These are phyloP conservation scores for Acanthosepion pharaonis DNA, from an alignment of 2,888 invertebrate species.

Conservation along the genomic window DNA sequence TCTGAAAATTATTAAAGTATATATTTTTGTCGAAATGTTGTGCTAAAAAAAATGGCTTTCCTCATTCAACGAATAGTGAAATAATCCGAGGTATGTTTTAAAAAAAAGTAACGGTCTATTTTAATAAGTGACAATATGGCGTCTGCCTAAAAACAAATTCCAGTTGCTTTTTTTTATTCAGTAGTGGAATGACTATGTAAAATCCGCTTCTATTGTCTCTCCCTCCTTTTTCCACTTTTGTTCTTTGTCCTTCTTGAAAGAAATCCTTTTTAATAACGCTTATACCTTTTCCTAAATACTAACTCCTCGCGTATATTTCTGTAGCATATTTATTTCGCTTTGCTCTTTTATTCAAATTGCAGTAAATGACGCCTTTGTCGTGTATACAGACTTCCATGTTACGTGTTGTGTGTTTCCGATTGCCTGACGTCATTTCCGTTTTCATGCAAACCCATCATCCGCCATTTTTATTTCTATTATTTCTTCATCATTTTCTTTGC, in stretches of 20 bases:
- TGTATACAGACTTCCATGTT: not conserved
- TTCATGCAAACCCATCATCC: not conserved
- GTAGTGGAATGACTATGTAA: not conserved
- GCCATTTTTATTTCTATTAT: not conserved
- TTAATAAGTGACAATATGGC: too few species aligned
- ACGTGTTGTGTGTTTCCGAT: not conserved
- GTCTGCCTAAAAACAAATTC: too few species aligned
- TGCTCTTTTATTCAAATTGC: not conserved
- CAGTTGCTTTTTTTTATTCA: too few species aligned
- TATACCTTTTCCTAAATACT: not conserved
- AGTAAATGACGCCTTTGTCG: slow-evolving; percentile 21
- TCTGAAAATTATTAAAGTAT: too few species aligned
- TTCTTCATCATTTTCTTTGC: not conserved
- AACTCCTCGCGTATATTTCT: not conserved
- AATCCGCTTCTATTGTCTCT: not conserved
- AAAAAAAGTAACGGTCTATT: too few species aligned
- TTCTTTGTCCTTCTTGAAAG: not conserved
- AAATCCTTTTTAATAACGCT: not conserved
- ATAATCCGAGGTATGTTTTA: too few species aligned
- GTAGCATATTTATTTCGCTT: not conserved
- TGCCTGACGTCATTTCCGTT: not conserved
- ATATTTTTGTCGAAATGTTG: too few species aligned
- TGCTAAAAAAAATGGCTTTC: too few species aligned
- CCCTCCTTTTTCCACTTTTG: not conserved
- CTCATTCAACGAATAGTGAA: too few species aligned